Percentiles rank a stretch among this genome's conserved stretches.
phyloP scores from a whole-genome alignment of 2,113 vertebrate genomes.

The Eurystomus gularis region DNA sequence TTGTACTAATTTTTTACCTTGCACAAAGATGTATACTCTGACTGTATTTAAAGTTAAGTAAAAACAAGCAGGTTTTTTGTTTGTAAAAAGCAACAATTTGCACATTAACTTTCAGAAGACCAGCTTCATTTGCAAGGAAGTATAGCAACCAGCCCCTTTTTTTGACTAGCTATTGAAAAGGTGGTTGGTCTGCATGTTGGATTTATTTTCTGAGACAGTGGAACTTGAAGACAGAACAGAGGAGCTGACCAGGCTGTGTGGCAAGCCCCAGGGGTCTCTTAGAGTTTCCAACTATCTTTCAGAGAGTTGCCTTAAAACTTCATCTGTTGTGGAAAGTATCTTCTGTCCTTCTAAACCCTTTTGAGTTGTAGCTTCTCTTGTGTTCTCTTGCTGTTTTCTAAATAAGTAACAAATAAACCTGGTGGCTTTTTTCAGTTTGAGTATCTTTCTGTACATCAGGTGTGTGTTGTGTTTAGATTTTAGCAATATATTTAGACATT shows the following conservation, averaged over 20 bases:
- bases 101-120: background rate
- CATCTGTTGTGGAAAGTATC: background rate
- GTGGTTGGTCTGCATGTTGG: background rate
- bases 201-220: background rate
- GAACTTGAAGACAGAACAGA: background rate
- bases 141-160: background rate
- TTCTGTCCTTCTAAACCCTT: background rate
- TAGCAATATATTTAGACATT: background rate
- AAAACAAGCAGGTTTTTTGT: too few species aligned
- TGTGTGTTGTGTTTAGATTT: background rate
- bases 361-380: background rate
- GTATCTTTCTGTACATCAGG: background rate
- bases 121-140: background rate
- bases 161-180: background rate
- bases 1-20: background rate
- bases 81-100: background rate
- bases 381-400: background rate
- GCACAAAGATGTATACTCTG: background rate
- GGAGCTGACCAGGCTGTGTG: background rate
- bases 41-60: background rate
- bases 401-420: background rate
- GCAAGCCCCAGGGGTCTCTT: background rate
- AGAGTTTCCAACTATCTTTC: background rate
- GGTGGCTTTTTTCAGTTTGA: background rate
- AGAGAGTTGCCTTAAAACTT: background rate